phyloP scores from a whole-genome alignment of 2,888 invertebrate genomes.

The Neoascia interrupta region DNA sequence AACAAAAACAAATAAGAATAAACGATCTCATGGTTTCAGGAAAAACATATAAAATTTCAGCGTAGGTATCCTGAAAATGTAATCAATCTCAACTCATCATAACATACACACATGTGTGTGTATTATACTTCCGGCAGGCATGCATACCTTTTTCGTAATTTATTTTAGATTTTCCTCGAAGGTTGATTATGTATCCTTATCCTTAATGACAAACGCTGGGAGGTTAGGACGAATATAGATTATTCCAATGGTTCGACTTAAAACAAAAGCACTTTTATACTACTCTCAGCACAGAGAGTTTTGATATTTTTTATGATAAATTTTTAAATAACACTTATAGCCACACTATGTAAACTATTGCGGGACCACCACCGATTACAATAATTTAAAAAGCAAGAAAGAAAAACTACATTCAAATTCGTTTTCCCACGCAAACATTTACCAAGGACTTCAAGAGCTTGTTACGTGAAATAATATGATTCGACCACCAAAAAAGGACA shows the following conservation, averaged over 20 bases:
- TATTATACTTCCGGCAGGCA: too few relatives aligned
- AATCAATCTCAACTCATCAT: too few relatives aligned
- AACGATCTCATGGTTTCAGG: background rate
- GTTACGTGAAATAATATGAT: background rate
- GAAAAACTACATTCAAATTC: too few relatives aligned
- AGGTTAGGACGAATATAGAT: background rate
- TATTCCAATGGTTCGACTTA: slow-evolving; percentile 34
- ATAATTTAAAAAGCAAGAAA: too few relatives aligned
- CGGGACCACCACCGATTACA: background rate
- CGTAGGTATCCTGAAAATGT: too few relatives aligned
- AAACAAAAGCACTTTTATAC: slow-evolving; percentile 16
- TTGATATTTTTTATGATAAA: too few relatives aligned
- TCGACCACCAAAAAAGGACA: slow-evolving; percentile 2
- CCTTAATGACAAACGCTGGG: slow-evolving; percentile 31
- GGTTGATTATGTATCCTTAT: slow-evolving; percentile 48
- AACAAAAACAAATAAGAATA: too few relatives aligned
- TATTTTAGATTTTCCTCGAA: slow-evolving; percentile 48
- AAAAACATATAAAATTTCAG: background rate
- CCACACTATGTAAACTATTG: too few relatives aligned
- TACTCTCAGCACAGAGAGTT: too few relatives aligned
- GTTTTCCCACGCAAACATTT: slow-evolving; percentile 33
- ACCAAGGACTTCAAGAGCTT: slow-evolving; percentile 8
- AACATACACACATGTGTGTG: too few relatives aligned
- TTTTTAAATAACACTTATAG: too few relatives aligned
- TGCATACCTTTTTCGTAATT: slow-evolving; percentile 55